Conservation (phyloP, 1,140 invertebrate species). For the Penaeus indicus region DNA sequence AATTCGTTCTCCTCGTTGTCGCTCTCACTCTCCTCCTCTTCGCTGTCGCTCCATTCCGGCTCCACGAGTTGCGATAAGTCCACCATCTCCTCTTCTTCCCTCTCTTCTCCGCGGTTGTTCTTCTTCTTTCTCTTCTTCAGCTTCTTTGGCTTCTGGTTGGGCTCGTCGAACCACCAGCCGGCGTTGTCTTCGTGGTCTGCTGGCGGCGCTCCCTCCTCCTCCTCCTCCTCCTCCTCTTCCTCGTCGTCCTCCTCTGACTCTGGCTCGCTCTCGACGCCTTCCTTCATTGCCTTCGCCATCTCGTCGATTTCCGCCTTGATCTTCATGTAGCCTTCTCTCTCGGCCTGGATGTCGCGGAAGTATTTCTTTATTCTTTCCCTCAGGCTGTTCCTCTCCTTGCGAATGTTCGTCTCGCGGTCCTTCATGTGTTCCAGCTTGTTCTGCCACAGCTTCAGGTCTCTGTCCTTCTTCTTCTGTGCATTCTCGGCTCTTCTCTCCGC, state of each 20-base stretch:
- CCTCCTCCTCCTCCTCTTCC: slow-evolving; percentile 46
- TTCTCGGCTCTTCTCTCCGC: slow-evolving; percentile 49
- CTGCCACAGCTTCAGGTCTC: slow-evolving; percentile 53
- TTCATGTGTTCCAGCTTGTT: slow-evolving; percentile 63
- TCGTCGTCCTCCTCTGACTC: slow-evolving; percentile 17
- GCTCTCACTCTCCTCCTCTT: background rate
- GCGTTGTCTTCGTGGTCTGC: slow-evolving; percentile 59
- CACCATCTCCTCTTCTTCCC: slow-evolving; percentile 34
- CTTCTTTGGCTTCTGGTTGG: slow-evolving; percentile 62
- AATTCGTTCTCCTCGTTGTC: background rate
- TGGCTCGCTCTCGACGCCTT: slow-evolving; percentile 35
- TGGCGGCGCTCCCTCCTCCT: slow-evolving; percentile 45
- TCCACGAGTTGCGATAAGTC: background rate
- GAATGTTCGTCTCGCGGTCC: slow-evolving; percentile 56
- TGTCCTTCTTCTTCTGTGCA: slow-evolving; percentile 40
- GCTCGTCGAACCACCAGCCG: slow-evolving; percentile 57
- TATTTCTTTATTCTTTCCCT: slow-evolving; percentile 64
- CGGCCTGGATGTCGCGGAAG: slow-evolving; percentile 53
- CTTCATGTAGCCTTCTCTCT: slow-evolving; percentile 59
- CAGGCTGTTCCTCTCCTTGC: slow-evolving; percentile 54
- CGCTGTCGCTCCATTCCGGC: background rate
- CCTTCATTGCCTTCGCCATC: slow-evolving; percentile 50
- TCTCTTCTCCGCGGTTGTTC: slow-evolving; percentile 45
- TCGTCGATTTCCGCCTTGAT: slow-evolving; percentile 63
- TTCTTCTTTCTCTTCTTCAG: slow-evolving; percentile 64